A percentile compares a stretch with the other conserved stretches of the same genome.
Conservation (phyloP, 2,888 invertebrate genomes). For the Mythimna loreyi region DNA sequence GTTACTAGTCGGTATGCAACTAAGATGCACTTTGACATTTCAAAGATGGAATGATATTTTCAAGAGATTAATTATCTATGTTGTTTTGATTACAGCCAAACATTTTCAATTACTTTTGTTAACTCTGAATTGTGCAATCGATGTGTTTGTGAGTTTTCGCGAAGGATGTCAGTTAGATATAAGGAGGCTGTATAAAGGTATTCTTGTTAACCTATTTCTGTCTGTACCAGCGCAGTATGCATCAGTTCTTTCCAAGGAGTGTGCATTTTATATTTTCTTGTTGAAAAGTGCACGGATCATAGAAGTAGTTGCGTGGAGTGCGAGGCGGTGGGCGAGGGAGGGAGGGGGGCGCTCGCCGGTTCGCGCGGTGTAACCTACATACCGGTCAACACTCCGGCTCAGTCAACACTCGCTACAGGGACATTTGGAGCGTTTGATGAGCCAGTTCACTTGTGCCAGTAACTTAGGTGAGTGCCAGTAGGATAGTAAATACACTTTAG, state of each 20-base stretch:
- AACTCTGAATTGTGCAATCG: constrained; percentile 33
- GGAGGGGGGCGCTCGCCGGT: constrained; percentile 77
- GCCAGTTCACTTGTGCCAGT: constrained; percentile 79
- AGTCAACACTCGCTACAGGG: constrained; percentile 91
- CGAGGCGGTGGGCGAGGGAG: constrained; percentile 68
- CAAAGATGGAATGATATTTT: constrained; percentile 46
- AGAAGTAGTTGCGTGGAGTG: constrained; percentile 84
- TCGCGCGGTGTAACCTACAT: constrained; percentile 90
- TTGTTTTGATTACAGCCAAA: constrained; percentile 15
- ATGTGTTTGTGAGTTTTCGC: constrained; percentile 23
- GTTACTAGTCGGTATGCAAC: constrained; percentile 62
- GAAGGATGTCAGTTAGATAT: constrained; percentile 15
- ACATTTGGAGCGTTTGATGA: constrained; percentile 85
- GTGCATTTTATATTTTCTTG: constrained; percentile 86
- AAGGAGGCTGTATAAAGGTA: constrained; percentile 32
- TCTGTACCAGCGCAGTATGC: constrained; percentile 45
- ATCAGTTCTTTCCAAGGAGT: constrained; percentile 61
- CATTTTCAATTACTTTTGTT: constrained; percentile 28
- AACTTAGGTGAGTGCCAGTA: constrained; percentile 48
- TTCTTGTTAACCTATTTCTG: constrained; percentile 58
- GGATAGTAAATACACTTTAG: constrained; percentile 3
- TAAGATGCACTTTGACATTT: constrained; percentile 70
- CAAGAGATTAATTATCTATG: constrained; percentile 10
- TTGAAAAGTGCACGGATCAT: constrained; percentile 88
- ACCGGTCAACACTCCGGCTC: constrained; percentile 91